Evolutionary conservation across 2,888 invertebrate genomes (phyloP).

Genomic region (Thalpophila matura): DNA sequence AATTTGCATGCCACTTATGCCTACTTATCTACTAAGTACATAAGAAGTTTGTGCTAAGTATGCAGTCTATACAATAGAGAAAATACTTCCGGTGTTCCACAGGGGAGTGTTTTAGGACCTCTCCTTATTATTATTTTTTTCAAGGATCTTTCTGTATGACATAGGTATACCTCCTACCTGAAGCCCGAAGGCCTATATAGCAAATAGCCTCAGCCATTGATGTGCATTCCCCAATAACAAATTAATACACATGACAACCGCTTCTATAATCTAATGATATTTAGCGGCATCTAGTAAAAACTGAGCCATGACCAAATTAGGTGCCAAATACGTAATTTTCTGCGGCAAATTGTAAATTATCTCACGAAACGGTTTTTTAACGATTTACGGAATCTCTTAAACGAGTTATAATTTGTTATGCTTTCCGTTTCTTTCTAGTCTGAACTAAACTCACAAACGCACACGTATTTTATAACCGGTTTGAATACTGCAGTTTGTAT

Average conservation of each 20-base stretch:
- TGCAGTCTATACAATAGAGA: background rate
- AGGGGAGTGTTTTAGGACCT: constrained; percentile 7
- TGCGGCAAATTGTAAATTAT: constrained; percentile 28
- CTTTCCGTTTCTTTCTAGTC: constrained; percentile 47
- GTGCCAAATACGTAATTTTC: constrained; percentile 39
- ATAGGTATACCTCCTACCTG: too few relatives aligned
- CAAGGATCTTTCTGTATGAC: too few relatives aligned
- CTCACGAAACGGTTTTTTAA: constrained; percentile 23
- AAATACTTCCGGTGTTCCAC: background rate
- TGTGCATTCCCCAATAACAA: background rate
- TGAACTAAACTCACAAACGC: background rate
- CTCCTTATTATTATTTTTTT: background rate
- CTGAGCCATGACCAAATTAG: constrained; percentile 39
- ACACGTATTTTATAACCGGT: background rate
- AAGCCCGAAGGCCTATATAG: too few relatives aligned
- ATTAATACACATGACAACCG: background rate
- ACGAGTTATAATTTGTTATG: constrained; percentile 40
- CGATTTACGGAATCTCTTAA: constrained; percentile 20
- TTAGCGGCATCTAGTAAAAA: background rate
- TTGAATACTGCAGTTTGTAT: background rate
- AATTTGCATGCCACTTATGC: background rate
- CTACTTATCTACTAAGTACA: fast-evolving
- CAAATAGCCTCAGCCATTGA: too few relatives aligned
- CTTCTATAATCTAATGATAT: background rate
- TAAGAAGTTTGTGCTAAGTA: background rate